Evolutionary conservation across 2,113 vertebrate genomes (phyloP).

Genomic region (Antechinus flavipes): DNA sequence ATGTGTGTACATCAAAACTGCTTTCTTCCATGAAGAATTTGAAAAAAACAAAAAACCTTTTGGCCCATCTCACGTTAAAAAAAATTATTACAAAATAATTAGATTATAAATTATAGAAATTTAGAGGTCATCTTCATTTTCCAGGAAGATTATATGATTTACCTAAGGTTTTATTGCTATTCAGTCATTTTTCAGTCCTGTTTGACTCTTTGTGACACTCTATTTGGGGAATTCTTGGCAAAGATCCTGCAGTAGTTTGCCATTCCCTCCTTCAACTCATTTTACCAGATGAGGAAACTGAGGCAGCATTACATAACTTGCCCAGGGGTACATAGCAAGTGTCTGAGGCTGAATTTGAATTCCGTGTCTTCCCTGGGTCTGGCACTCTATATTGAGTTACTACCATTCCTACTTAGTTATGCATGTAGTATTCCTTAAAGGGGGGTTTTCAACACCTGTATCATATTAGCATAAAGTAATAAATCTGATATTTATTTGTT

Average conservation of each 20-base stretch:
- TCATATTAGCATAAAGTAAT: neutral
- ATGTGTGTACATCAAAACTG: neutral
- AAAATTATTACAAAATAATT: neutral
- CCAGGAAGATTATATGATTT: neutral
- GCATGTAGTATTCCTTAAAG: neutral
- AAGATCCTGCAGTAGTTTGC: neutral
- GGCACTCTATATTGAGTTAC: neutral
- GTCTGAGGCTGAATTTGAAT: neutral
- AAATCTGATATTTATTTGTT: neutral
- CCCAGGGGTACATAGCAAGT: no score
- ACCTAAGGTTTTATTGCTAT: neutral
- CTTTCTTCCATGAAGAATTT: neutral
- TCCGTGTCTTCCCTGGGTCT: neutral
- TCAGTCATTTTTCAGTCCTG: neutral
- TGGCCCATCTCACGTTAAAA: neutral
- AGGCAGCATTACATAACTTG: no score
- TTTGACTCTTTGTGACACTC: neutral
- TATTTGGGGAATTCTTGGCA: neutral
- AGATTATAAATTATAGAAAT: neutral
- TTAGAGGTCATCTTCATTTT: neutral
- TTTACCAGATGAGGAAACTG: neutral
- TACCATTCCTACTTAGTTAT: neutral
- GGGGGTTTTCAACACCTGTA: neutral
- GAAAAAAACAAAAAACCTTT: neutral
- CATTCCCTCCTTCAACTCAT: neutral